Evolutionary conservation across 2,888 invertebrate genomes (phyloP), one percentile per base, ranked within the genome.

Genomic region (Lomographa bimaculata): DNA sequence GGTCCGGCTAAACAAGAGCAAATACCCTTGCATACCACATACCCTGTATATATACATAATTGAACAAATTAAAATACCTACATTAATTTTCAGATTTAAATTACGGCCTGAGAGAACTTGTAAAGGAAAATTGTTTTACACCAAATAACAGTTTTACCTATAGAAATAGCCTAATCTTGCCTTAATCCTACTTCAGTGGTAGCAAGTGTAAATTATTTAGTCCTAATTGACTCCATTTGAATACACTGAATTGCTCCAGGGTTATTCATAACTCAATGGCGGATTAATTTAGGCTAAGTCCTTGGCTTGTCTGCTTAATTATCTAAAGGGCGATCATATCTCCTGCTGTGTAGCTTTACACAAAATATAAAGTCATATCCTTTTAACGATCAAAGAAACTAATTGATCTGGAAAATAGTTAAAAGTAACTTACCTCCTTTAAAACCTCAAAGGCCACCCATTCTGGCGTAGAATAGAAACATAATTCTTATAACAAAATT

Each of bases 231-330:
- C 37, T 40, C 16, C 20, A 45, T 41, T 43, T 49, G 32, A 45
- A 49, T 49, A 46, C 40, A 30, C 18, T 33, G 42, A 46, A 49
- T 43, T 38, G 36, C 43, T 48, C 32, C 29, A 20, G 40, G 38
- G 35, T 37, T 47, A 49, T 47, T 51, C 51, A 51, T 47, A 49
- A 47, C 45, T 45, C 36, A 43, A 51, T 47, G 45, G 27, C 17
- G 42, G 47, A 54, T 54, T 51, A 51, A 49, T 48, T 46, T 46
- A 39, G 23, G 10, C 29, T 26, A 30, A 37, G 41, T 38, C 36
- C 34, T 37, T 29, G 37, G 26, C 38, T 41, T 46, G 33, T 41
- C 35, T 42, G 34, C 19, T 23, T 33, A 32, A 20, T 26, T 41
- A 45, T 45, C 42, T 35, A 38, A 23, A 38, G 37, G 25, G 28